phyloP scores from a whole-genome alignment of 2,113 vertebrate genomes.

The Entosphenus tridentatus region DNA sequence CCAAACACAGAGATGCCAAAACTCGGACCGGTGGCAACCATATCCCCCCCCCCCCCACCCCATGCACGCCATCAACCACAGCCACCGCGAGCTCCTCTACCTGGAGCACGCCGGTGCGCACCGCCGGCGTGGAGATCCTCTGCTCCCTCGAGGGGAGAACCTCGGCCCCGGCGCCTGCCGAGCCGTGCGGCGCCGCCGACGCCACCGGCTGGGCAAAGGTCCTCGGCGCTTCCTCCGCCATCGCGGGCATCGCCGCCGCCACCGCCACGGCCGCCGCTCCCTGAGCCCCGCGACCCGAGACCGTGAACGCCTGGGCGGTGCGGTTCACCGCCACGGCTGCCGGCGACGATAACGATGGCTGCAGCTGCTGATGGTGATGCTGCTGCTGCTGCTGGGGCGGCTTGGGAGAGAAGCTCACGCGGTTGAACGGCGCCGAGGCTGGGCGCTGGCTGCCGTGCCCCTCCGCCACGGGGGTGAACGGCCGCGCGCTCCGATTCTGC shows the following conservation, averaged over 20 bases:
- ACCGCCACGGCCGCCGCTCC: not conserved
- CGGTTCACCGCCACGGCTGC: not conserved
- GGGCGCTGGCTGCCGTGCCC: not conserved
- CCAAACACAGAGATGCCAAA: too few species aligned
- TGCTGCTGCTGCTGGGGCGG: not conserved
- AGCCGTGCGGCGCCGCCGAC: not conserved
- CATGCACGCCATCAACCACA: too few species aligned
- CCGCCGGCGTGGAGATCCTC: conserved; percentile 69
- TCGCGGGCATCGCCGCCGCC: not conserved
- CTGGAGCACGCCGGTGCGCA: conserved; percentile 49
- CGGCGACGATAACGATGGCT: not conserved
- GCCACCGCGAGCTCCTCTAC: conserved; percentile 17
- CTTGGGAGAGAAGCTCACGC: not conserved
- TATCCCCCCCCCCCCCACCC: too few species aligned
- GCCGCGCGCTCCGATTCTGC: not conserved
- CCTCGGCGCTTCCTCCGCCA: not conserved
- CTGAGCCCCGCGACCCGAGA: not conserved
- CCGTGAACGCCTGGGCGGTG: not conserved
- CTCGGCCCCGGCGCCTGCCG: conserved; percentile 17
- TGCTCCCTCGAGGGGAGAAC: conserved; percentile 79
- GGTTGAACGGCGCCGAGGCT: not conserved
- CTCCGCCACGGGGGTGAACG: not conserved
- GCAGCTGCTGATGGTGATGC: too few species aligned
- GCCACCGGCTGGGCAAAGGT: not conserved
- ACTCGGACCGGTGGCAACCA: too few species aligned